Evolutionary conservation across 2,888 invertebrate genomes (phyloP), one percentile per base, ranked within the genome.

Genomic region (Anarsia innoxiella): DNA sequence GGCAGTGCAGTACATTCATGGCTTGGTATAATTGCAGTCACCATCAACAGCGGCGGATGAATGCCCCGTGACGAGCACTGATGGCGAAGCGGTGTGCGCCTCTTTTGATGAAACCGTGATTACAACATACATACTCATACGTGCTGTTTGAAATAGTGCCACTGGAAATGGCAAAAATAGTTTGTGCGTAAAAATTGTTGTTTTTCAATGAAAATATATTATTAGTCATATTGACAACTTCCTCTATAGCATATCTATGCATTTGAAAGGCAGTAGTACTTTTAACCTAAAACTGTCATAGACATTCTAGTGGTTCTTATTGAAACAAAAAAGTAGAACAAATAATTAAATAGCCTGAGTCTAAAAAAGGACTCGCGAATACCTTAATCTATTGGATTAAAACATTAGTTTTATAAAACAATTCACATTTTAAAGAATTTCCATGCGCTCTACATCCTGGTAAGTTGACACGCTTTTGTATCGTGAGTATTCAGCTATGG

Each of bases 61-160:
- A 76, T 76, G 64, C 61, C 57, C 53, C 57, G 62, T 67, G 68
- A 70, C 72, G 72, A 74, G 74, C 70, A 56, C 56, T 70, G 75
- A 74, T 70, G 70, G 66, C 57, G 34, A 12, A 12, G 25, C 56
- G 56, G 55, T 58, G 54, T 64, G 64, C 56, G 56, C 54, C 70
- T 67, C 74, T 78, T 78, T 78, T 77, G 76, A 77, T 75, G 74
- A 72, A 72, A 74, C 78, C 75, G 69, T 77, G 77, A 78, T 78
- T 77, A 76, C 75, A 62, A 66, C 65, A 56, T 63, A 70, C 67
- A 73, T 65, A 71, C 48, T 49, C 59, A 57, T 57, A 66, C 52
- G 56, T 53, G 49, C 36, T 40, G 41, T 44, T 36, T 44, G 36
- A 37, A 14, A 36, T 48, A 52, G 39, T 53, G 45, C 12, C 26